A percentile compares a stretch with the other conserved stretches of the same genome.
These are phyloP conservation scores for Diploptera punctata DNA, from an alignment of 2,888 invertebrate genomes.

Conservation along the genomic window DNA sequence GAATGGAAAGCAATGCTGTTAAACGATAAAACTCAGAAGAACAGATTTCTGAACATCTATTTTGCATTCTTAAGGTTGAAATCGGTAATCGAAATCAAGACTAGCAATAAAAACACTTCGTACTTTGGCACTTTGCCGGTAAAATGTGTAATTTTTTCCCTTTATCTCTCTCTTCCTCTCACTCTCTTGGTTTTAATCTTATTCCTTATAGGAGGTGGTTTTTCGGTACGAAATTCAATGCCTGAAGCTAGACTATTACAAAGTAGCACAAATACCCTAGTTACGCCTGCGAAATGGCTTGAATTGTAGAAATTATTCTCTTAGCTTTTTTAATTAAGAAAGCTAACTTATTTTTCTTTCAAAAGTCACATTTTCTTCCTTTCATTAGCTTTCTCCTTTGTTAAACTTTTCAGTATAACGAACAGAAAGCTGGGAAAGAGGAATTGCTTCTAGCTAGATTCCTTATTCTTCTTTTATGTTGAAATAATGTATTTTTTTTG, in stretches of 20 bases:
- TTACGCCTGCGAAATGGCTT: slow-evolving; percentile 1
- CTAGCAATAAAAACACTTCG: no score
- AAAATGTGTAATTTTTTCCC: background rate
- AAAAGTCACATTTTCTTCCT: background rate
- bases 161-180: no score
- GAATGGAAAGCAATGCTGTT: no score
- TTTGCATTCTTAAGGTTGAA: no score
- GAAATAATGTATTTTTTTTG: background rate
- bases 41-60: no score
- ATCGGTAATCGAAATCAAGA: no score
- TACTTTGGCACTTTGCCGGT: background rate
- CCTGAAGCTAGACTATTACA: background rate
- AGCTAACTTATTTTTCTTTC: slow-evolving; percentile 24
- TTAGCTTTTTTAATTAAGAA: slow-evolving; percentile 22
- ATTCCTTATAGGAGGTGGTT: background rate
- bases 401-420: no score
- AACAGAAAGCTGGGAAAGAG: slow-evolving; percentile 1
- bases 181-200: background rate
- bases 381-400: slow-evolving; percentile 26
- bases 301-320: background rate
- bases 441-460: background rate
- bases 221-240: slow-evolving; percentile 2
- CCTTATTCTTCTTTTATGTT: slow-evolving; percentile 6
- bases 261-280: background rate
- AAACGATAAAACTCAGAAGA: no score